Conservation (phyloP, 2,888 invertebrate genomes). For the Agrotis exclamationis region DNA sequence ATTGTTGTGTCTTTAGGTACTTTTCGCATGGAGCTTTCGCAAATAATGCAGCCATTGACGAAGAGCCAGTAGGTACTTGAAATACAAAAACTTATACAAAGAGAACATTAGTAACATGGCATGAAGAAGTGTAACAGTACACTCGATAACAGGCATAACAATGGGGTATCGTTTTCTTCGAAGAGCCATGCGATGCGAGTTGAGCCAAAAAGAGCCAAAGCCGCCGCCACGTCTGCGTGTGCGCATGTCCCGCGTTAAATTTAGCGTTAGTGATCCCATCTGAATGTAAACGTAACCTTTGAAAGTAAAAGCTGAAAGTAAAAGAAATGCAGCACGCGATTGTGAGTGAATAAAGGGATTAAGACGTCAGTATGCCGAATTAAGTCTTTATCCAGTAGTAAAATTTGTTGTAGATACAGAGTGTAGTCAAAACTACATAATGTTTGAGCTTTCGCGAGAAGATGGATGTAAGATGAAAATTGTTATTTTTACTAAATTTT, state of each 20-base stretch:
- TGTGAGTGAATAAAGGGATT: constrained; percentile 53
- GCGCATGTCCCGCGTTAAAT: constrained; percentile 83
- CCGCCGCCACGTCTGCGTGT: constrained; percentile 79
- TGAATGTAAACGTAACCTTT: constrained; percentile 71
- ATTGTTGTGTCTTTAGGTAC: constrained; percentile 4
- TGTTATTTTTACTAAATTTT: too few relatives aligned
- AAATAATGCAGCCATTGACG: constrained; percentile 18
- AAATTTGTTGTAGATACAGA: neutral
- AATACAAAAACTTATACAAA: constrained; percentile 75
- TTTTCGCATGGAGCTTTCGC: neutral
- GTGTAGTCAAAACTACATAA: neutral
- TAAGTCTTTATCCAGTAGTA: neutral
- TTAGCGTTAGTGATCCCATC: constrained; percentile 89
- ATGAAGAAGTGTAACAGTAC: constrained; percentile 87
- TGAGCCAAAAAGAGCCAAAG: constrained; percentile 67
- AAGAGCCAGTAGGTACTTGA: constrained; percentile 61
- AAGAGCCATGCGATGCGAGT: constrained; percentile 66
- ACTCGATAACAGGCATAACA: constrained; percentile 87
- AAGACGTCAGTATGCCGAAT: constrained; percentile 19
- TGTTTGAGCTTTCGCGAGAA: too few relatives aligned
- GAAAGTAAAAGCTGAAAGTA: constrained; percentile 80
- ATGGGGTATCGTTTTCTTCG: constrained; percentile 87
- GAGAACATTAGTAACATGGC: constrained; percentile 82
- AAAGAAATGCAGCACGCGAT: constrained; percentile 61
- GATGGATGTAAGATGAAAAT: too few relatives aligned